A percentile compares a stretch with the other conserved stretches of the same genome.
Evolutionary conservation across 2,113 vertebrate genomes (phyloP).

Genomic region (Anhinga rufa): DNA sequence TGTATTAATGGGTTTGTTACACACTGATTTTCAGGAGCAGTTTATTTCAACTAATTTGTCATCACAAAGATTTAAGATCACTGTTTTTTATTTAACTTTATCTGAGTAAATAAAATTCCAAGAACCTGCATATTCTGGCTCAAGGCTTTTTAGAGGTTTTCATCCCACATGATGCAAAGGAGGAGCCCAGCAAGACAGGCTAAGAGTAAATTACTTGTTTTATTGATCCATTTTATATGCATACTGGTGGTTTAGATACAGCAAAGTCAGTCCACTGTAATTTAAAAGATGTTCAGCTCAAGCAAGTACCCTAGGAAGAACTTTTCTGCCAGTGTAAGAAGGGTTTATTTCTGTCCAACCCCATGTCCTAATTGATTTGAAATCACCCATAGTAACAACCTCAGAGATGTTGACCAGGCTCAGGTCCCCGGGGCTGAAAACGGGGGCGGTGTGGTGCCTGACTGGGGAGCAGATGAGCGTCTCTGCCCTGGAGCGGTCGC

Average conservation of each 20-base stretch:
- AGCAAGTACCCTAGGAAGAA: background rate
- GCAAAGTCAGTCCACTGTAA: background rate
- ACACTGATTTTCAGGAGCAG: background rate
- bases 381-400: background rate
- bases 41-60: background rate
- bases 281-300: background rate
- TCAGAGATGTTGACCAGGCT: background rate
- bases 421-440: background rate
- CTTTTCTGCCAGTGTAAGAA: background rate
- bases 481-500: background rate
- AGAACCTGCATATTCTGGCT: background rate
- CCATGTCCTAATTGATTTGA: background rate
- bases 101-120: background rate
- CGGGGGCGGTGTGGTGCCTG: background rate
- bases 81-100: background rate
- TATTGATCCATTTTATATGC: background rate
- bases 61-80: background rate
- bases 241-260: background rate
- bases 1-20: background rate
- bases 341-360: background rate
- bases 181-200: background rate
- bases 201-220: background rate
- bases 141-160: background rate
- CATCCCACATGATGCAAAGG: background rate
- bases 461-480: background rate